These are phyloP conservation scores for Hemitrygon akajei DNA, from an alignment of 2,797 vertebrate genomes.

Conservation along the genomic window DNA sequence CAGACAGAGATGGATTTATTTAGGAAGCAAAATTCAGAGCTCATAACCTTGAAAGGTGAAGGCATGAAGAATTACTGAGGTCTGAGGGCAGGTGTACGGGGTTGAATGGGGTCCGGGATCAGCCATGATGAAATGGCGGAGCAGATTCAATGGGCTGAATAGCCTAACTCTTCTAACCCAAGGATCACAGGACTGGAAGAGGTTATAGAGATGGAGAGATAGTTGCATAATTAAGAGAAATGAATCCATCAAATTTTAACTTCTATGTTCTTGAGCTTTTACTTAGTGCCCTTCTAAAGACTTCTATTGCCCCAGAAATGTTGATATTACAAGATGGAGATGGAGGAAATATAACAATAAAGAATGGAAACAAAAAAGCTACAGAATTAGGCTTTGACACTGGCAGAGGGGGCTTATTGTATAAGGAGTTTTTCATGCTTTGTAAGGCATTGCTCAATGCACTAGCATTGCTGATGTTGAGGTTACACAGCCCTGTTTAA, in stretches of 20 bases:
- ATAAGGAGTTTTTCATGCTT: background rate
- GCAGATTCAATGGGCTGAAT: too few relatives aligned
- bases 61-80: background rate
- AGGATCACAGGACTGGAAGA: background rate
- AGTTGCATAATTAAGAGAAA: background rate
- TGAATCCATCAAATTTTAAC: background rate
- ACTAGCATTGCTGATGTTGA: too few relatives aligned
- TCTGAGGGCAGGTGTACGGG: background rate
- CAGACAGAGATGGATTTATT: background rate
- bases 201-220: background rate
- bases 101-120: too few relatives aligned
- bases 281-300: background rate
- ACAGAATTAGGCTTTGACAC: background rate
- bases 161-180: too few relatives aligned
- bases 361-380: background rate
- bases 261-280: background rate
- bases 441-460: background rate
- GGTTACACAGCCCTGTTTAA: background rate
- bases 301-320: background rate
- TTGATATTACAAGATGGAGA: background rate
- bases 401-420: background rate
- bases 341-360: background rate
- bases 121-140: too few relatives aligned
- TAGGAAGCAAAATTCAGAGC: background rate
- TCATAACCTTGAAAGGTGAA: background rate